Percentiles rank a stretch among this genome's conserved stretches.
Evolutionary conservation across 1,140 invertebrate genomes (phyloP).

Genomic region (Reticulitermes speratus): DNA sequence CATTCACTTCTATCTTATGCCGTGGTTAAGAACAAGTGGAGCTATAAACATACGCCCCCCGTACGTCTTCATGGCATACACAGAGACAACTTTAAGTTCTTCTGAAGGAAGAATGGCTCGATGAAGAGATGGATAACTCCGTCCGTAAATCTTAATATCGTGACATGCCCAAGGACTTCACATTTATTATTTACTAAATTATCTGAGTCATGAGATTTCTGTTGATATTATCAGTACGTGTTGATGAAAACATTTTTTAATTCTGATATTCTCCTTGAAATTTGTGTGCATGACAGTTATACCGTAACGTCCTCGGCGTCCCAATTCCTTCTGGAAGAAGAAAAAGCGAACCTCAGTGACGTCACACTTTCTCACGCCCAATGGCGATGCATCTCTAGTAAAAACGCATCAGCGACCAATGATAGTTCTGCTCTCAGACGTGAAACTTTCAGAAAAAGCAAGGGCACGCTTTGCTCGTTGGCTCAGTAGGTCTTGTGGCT

Average conservation of each 20-base stretch:
- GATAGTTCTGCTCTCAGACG: background rate
- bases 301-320: background rate
- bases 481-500: background rate
- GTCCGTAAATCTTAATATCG: background rate
- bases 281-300: background rate
- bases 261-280: background rate
- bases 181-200: no score
- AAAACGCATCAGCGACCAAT: slow-evolving; percentile 5
- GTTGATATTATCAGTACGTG: background rate
- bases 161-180: background rate
- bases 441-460: slow-evolving; percentile 6
- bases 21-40: no score
- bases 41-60: no score
- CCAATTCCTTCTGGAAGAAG: background rate
- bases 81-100: no score
- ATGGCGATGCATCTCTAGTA: background rate
- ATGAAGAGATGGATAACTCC: background rate
- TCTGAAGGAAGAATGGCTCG: background rate
- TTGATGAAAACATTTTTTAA: background rate
- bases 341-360: background rate
- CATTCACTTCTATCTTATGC: no score
- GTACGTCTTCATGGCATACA: no score
- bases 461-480: background rate
- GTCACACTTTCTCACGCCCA: slow-evolving; percentile 13
- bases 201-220: background rate